Percentiles rank a stretch among this genome's conserved stretches.
Conservation (phyloP, 1,140 invertebrate genomes). For the Drosophila ercepeae region DNA sequence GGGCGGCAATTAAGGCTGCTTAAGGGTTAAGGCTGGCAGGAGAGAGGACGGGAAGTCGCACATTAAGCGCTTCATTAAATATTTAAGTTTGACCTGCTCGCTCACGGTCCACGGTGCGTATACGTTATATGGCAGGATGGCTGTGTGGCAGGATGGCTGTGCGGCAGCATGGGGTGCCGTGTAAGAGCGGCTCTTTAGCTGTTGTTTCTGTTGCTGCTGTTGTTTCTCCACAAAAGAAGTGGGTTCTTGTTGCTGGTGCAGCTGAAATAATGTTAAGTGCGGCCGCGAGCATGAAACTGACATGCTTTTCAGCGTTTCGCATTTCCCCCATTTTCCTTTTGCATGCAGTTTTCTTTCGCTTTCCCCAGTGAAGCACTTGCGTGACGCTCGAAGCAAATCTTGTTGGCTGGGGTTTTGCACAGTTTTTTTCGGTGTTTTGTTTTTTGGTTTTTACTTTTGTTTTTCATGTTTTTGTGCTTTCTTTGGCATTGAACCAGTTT, state of each 20-base stretch:
- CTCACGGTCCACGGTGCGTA: conserved; percentile 60
- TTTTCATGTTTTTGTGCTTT: conserved; percentile 1
- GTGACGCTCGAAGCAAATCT: conserved; percentile 42
- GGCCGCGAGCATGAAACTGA: conserved; percentile 77
- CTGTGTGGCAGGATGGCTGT: background rate
- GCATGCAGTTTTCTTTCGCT: conserved; percentile 48
- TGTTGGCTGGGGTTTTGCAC: conserved; percentile 16
- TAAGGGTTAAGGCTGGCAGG: conserved; percentile 32
- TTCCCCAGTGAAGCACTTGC: conserved; percentile 31
- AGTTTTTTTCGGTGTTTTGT: conserved; percentile 10
- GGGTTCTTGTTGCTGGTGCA: conserved; percentile 54
- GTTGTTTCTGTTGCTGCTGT: conserved; percentile 20
- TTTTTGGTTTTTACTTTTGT: conserved; percentile 7
- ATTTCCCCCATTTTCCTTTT: conserved; percentile 24
- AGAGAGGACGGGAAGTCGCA: conserved; percentile 41
- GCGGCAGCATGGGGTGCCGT: conserved; percentile 1
- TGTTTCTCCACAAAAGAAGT: conserved; percentile 61
- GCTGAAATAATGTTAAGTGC: conserved; percentile 81
- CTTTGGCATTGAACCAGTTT: conserved; percentile 44
- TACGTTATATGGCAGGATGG: conserved; percentile 33
- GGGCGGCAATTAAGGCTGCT: conserved; percentile 59
- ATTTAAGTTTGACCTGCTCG: conserved; percentile 70
- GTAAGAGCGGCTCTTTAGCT: conserved; percentile 25
- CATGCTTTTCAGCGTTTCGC: conserved; percentile 68
- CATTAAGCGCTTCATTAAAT: conserved; percentile 81